Base-by-base conservation (phyloP, 2,888 invertebrate species). In the Catocala fraxini region DNA sequence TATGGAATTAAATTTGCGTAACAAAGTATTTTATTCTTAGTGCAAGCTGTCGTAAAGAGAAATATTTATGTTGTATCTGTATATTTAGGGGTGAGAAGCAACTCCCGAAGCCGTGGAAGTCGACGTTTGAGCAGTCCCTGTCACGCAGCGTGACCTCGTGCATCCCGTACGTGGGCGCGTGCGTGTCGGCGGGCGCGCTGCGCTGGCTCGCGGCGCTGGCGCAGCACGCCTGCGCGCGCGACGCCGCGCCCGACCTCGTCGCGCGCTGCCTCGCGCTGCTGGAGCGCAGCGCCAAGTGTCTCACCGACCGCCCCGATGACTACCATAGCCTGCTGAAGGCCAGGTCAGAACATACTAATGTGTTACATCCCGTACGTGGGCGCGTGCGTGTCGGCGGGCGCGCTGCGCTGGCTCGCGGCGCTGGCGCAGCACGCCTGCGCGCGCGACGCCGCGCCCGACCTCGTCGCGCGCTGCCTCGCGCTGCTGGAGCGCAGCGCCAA, bases 301-400 rank as follows among this genome's bases (percentile, higher is more conserved):
- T 98, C 79, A 94, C 95, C 54, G 95, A 95, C 58, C 94, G 98
- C 53, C 95, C 95, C 60, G 97, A 97, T 86, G 96, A 97, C 0
- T 96, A 97, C 81, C 98, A 98, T 83, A 95, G 97, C 11, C 84
- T 98, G 61, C 92, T 98, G 45, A 95, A 97, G 61, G 97, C 98
- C 56, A 96, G 97, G 96, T 97, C 35, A 39, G 7, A 39, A 39
- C 35, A 7, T 9, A 39, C 35, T 9, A 7, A 25, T 25, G 25
- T 25, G 25, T 25, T 95, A 97, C 67, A 92, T 98, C 53, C 96
- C 97, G 1, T 95, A 96, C 68, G 92, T 98, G 56, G 96, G 96
- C 0, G 95, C 96, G 55, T 96, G 97, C 55, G 95, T 95, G 77
- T 97, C 97, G 58, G 97, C 98, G 0, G 98, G 98, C 34, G 97